These are phyloP conservation scores for Vanessa tameamea DNA, from an alignment of 1,140 invertebrate species.

Conservation along the genomic window DNA sequence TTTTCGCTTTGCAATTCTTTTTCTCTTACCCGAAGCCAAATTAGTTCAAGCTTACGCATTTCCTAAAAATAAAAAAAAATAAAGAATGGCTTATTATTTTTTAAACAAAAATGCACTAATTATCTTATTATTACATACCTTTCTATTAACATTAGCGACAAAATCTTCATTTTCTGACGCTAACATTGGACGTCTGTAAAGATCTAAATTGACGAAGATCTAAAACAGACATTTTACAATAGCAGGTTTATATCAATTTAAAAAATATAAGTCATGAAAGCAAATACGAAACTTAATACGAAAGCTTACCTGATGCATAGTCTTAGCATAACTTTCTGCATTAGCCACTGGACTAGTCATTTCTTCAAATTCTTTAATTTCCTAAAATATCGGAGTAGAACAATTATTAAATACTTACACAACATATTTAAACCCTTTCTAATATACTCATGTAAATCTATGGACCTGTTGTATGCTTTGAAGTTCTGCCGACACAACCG, in stretches of 20 bases:
- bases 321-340: conserved; percentile 60
- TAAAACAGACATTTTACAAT: conserved; percentile 38
- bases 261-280: not conserved
- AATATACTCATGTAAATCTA: too few species aligned
- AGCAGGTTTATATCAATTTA: not conserved
- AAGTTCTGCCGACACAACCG: conserved; percentile 57
- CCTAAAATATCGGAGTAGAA: conserved; percentile 46
- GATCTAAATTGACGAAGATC: conserved; percentile 65
- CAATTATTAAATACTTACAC: too few species aligned
- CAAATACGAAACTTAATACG: not conserved
- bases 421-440: too few species aligned
- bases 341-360: conserved; percentile 40
- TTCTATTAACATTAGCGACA: conserved; percentile 70
- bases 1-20: conserved; percentile 58
- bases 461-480: conserved; percentile 60
- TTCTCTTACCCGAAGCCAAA: conserved; percentile 54
- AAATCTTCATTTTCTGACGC: conserved; percentile 73
- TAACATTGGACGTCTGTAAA: conserved; percentile 65
- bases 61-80: conserved; percentile 46
- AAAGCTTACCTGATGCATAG: conserved; percentile 61
- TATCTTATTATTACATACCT: conserved; percentile 43
- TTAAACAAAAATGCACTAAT: not conserved
- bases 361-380: conserved; percentile 62
- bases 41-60: conserved; percentile 64
- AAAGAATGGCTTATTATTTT: not conserved